Conservation (phyloP, 2,113 vertebrate species). For the Opisthocomus hoazin region DNA sequence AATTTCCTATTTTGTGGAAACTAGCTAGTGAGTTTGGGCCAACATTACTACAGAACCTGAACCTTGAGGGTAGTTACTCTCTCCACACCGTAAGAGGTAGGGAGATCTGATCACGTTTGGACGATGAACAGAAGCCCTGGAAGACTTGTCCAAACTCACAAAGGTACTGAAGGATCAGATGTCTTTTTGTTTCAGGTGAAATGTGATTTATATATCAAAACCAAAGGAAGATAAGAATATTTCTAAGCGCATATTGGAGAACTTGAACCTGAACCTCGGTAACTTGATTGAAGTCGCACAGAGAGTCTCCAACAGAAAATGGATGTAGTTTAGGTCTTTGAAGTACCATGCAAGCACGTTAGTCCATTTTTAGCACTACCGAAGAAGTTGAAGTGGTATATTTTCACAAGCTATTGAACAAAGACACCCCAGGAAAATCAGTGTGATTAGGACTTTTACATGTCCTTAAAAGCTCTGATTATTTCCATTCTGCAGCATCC, state of each 20-base stretch:
- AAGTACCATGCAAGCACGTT: neutral
- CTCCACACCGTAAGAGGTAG: rapidly evolving
- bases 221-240: neutral
- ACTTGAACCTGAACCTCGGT: neutral
- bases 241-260: neutral
- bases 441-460: neutral
- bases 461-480: neutral
- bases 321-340: neutral
- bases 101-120: neutral
- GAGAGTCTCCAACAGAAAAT: neutral
- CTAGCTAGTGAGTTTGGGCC: neutral
- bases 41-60: neutral
- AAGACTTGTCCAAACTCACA: neutral
- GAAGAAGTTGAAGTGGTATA: neutral
- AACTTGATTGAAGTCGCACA: neutral
- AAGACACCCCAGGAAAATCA: neutral
- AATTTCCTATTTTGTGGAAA: neutral
- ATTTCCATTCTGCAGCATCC: neutral
- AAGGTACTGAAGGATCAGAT: neutral
- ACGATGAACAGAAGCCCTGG: neutral
- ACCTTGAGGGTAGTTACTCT: neutral
- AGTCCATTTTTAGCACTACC: neutral
- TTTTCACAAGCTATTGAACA: neutral
- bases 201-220: neutral
- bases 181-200: neutral